Base-by-base conservation (phyloP, 2,113 vertebrate species). In the Neopipo cinnamomea region DNA sequence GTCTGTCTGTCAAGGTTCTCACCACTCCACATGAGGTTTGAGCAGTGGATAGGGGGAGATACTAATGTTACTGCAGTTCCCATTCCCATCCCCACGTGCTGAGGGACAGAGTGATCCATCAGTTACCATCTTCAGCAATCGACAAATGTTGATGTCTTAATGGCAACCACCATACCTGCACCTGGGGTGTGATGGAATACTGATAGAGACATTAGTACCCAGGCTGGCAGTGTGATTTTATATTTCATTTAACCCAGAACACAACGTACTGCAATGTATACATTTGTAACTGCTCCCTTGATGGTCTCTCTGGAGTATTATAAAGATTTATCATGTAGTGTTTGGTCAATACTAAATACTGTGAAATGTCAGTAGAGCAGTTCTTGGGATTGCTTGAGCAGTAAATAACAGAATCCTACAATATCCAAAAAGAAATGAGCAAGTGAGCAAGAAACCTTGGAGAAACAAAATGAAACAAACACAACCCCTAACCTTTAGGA, bases 291-390 rank as follows among this genome's bases (percentile, higher is more conserved):
- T 91, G 92, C 96, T 97, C 86, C 93, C 96, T 27, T 42, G 96
- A 95, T 94, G 92, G 91, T 91, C 91, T 91, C 96, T 95, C 91
- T 79, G 87, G 96, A 95, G 95, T 93, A 96, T 96, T 94, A 95
- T 95, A 94, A 96, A 96, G 95, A 96, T 97, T 97, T 97, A 96
- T 97, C 95, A 94, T 85, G 91, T 88, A 96, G 91, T 56, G 73
- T 96, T 96, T 97, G 96, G 95, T 95, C 96, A 97, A 94, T 97
- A 96, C 96, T 97, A 97, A 97, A 96, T 96, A 96, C 93, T 62
- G 3, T 96, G 96, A 97, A 96, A 96, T 96, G 95, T 96, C 95
- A 96, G 96, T 70, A 92, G 92, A 93, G 93, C 95, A 92, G 92
- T 96, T 95, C 93, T 87, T 91, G 92, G 92, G 91, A 94, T 92